These are phyloP conservation scores for Papilio helenus DNA, from an alignment of 1,140 invertebrate species.

Conservation along the genomic window DNA sequence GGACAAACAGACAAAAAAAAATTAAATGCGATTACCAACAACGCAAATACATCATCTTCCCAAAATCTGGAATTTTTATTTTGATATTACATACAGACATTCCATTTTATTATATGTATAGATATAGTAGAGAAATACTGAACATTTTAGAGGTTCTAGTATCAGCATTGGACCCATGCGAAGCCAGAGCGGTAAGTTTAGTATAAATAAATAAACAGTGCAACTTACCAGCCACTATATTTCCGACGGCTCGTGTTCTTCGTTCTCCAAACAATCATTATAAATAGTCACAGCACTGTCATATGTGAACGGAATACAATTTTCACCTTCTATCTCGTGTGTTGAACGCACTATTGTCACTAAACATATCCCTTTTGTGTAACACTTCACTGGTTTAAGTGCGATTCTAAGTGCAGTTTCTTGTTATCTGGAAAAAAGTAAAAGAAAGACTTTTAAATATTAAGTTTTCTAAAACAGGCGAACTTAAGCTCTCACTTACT, in stretches of 20 bases:
- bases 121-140: too few relatives aligned
- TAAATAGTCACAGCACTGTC: constrained; percentile 57
- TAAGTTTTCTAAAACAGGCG: background rate
- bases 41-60: too few relatives aligned
- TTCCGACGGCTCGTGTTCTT: constrained; percentile 74
- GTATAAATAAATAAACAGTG: background rate
- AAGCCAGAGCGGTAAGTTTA: background rate
- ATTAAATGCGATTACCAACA: too few relatives aligned
- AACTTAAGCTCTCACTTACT: too few relatives aligned
- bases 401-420: constrained; percentile 23
- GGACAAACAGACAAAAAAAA: too few relatives aligned
- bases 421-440: constrained; percentile 51
- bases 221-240: constrained; percentile 66
- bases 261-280: constrained; percentile 67
- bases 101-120: too few relatives aligned
- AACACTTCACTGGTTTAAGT: constrained; percentile 51
- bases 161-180: too few relatives aligned
- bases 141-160: too few relatives aligned
- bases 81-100: too few relatives aligned
- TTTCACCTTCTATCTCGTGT: constrained; percentile 67
- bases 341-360: constrained; percentile 45
- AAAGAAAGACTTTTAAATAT: background rate
- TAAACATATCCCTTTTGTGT: constrained; percentile 61
- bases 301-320: constrained; percentile 59
- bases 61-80: too few relatives aligned